phyloP scores from a whole-genome alignment of 1,140 invertebrate genomes.

The Drusus annulatus region DNA sequence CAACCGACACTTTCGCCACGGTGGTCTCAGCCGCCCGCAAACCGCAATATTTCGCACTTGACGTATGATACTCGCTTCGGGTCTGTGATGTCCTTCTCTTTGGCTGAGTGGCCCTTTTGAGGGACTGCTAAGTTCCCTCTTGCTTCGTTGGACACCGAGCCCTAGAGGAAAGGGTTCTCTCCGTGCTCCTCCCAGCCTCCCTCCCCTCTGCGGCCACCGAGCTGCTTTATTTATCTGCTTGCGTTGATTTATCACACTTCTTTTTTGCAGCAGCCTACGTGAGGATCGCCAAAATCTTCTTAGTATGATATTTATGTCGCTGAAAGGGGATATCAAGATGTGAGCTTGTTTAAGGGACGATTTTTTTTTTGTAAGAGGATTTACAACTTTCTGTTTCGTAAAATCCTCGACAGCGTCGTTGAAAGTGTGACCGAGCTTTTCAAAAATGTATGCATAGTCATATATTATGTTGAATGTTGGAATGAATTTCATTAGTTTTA shows the following conservation, averaged over 20 bases:
- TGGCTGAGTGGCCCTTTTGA: conserved; percentile 13
- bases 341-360: background rate
- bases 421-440: too few relatives aligned
- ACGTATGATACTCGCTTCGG: conserved; percentile 17
- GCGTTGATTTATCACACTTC: conserved; percentile 16
- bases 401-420: too few relatives aligned
- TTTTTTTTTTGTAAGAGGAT: too few relatives aligned
- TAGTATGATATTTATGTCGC: conserved; percentile 10
- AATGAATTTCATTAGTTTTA: too few relatives aligned
- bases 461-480: too few relatives aligned
- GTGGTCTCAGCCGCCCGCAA: background rate
- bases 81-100: conserved; percentile 4
- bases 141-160: conserved; percentile 18
- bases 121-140: conserved; percentile 10
- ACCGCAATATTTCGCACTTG: conserved; percentile 3
- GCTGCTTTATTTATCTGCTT: conserved; percentile 22
- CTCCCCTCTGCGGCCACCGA: background rate
- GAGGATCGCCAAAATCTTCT: conserved; percentile 17
- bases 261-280: conserved; percentile 15
- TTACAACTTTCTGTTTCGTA: too few relatives aligned
- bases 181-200: conserved; percentile 4
- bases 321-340: conserved; percentile 1
- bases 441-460: too few relatives aligned
- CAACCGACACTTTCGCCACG: too few relatives aligned
- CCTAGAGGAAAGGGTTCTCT: conserved; percentile 19